These are phyloP conservation scores for Scarus forsteni DNA, from an alignment of 2,797 vertebrate species.

Conservation along the genomic window DNA sequence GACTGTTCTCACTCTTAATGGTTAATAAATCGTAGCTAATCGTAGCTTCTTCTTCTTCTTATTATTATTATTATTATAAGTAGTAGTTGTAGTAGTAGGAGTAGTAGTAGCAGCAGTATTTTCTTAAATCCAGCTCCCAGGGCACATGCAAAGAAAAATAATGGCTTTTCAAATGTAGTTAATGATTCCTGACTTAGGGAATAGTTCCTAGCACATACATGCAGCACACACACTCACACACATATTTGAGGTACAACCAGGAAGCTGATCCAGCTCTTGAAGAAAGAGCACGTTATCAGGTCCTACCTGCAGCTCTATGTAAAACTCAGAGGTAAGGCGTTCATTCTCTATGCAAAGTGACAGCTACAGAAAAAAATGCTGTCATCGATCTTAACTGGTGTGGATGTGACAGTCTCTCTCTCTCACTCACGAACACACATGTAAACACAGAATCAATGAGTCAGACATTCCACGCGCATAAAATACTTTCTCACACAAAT, in stretches of 20 bases:
- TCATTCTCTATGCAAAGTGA: conserved; percentile 62
- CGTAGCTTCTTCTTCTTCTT: no score
- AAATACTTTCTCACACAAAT: conserved; percentile 53
- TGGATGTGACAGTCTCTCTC: conserved; percentile 28
- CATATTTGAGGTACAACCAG: conserved; percentile 21
- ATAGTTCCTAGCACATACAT: background rate
- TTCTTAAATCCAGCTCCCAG: no score
- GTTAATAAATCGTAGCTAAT: no score
- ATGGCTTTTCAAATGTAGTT: no score
- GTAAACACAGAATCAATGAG: conserved; percentile 44
- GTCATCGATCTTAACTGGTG: conserved; percentile 62
- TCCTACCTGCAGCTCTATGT: conserved; percentile 50
- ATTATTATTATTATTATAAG: no score
- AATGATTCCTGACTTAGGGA: conserved; percentile 1
- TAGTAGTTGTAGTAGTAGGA: no score
- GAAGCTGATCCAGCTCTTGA: conserved; percentile 21
- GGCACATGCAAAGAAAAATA: no score
- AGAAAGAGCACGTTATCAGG: conserved; percentile 18
- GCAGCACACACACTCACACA: no score
- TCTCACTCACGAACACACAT: conserved; percentile 36
- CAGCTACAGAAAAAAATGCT: conserved; percentile 42
- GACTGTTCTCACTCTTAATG: no score
- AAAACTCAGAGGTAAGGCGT: conserved; percentile 45
- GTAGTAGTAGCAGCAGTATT: no score
- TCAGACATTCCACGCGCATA: conserved; percentile 64